Percentiles rank a stretch among this genome's conserved stretches.
Evolutionary conservation across 1,140 invertebrate genomes (phyloP).

Genomic region (Latrodectus geometricus): DNA sequence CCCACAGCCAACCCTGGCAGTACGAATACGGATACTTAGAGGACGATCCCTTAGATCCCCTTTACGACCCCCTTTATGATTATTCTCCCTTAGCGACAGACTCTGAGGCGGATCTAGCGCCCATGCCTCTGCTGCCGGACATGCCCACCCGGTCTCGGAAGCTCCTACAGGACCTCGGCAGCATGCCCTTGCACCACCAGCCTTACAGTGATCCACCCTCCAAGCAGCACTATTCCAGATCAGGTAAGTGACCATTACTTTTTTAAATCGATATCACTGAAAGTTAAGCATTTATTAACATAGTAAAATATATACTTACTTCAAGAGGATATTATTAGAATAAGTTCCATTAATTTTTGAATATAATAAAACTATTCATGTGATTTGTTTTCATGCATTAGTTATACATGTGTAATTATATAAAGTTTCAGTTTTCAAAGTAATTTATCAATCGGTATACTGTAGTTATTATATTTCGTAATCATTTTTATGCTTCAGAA

Average conservation of each 20-base stretch:
- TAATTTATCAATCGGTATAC: no score
- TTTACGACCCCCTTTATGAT: slow-evolving; percentile 19
- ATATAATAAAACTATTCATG: no score
- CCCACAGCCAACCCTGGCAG: background rate
- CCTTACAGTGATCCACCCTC: slow-evolving; percentile 4
- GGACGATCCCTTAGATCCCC: background rate
- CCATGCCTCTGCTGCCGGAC: slow-evolving; percentile 76
- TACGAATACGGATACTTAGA: background rate
- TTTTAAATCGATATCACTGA: background rate
- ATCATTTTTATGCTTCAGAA: no score
- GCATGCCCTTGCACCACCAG: slow-evolving; percentile 69
- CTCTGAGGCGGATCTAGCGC: slow-evolving; percentile 63
- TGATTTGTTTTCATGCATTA: no score
- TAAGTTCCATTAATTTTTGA: no score
- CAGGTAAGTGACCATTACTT: background rate
- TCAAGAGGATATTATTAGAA: no score
- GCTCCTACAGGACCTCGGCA: slow-evolving; percentile 75
- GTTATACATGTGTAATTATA: no score
- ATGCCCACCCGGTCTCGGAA: slow-evolving; percentile 75
- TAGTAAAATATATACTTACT: no score
- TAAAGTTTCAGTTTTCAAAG: no score
- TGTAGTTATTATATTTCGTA: no score
- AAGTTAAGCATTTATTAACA: background rate
- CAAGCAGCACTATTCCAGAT: slow-evolving; percentile 19
- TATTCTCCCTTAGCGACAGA: slow-evolving; percentile 19